phyloP scores from a whole-genome alignment of 2,797 vertebrate genomes.

The Coccyzus lansbergi region DNA sequence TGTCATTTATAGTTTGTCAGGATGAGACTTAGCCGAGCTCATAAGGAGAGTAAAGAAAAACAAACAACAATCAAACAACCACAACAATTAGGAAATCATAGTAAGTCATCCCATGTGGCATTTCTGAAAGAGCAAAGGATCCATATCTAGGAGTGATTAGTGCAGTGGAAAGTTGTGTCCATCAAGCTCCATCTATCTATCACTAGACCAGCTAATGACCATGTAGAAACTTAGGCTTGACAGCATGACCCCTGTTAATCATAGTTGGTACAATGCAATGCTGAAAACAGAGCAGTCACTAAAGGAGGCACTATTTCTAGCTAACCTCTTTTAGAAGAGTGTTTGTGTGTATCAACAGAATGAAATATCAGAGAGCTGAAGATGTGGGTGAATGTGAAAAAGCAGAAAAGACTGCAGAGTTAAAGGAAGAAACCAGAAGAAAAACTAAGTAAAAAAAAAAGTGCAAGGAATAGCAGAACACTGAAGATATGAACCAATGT shows the following conservation, averaged over 20 bases:
- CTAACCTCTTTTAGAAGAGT: slow-evolving; percentile 51
- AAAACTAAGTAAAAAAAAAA: too few species aligned
- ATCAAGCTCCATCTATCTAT: neutral
- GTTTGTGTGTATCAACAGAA: slow-evolving; percentile 46
- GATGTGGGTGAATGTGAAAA: slow-evolving; percentile 29
- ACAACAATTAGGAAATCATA: neutral
- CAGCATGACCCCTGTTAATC: slow-evolving; percentile 42
- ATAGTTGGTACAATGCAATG: neutral
- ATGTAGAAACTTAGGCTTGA: neutral
- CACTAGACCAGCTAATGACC: neutral
- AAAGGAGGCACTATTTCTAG: slow-evolving; percentile 26
- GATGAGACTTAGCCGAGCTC: neutral
- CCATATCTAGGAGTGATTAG: neutral
- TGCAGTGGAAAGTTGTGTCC: neutral
- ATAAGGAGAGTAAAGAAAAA: neutral
- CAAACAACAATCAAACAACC: neutral
- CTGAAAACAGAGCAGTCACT: slow-evolving; percentile 60
- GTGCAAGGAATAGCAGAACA: neutral
- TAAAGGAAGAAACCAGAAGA: neutral
- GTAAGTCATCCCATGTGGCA: neutral
- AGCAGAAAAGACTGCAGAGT: neutral
- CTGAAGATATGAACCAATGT: neutral
- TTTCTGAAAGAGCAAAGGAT: neutral
- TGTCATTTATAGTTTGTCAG: neutral
- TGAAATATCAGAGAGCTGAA: slow-evolving; percentile 47